Conservation (phyloP, 2,888 invertebrate species). For the Polymixis lichenea region DNA sequence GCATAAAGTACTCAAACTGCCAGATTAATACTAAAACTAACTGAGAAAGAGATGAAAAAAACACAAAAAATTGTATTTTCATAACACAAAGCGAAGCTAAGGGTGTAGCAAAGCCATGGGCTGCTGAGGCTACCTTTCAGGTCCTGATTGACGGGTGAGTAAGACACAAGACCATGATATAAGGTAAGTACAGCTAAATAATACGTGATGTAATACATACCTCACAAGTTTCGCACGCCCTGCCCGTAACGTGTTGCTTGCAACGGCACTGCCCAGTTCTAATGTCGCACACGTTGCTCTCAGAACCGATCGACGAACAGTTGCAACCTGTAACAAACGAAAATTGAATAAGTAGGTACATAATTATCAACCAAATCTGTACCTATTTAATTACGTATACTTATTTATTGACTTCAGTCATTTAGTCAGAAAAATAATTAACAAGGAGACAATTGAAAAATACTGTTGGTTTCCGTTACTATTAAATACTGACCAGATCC, state of each 20-base stretch:
- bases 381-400: background rate
- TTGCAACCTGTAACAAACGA: conserved; percentile 94
- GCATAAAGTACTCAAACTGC: too few relatives aligned
- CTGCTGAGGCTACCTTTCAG: background rate
- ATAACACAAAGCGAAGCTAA: background rate
- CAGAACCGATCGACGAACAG: conserved; percentile 94
- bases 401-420: background rate
- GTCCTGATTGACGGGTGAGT: background rate
- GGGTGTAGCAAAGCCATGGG: background rate
- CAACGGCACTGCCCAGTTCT: conserved; percentile 95
- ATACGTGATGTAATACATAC: conserved; percentile 78
- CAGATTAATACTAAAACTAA: too few relatives aligned
- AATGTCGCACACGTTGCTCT: conserved; percentile 93
- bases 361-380: background rate
- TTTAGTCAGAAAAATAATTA: background rate
- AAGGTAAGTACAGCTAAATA: background rate
- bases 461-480: background rate
- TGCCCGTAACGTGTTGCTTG: conserved; percentile 93
- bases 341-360: background rate
- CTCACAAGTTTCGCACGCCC: conserved; percentile 94
- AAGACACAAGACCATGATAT: background rate
- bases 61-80: too few relatives aligned
- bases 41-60: too few relatives aligned
- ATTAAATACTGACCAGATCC: background rate
- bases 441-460: background rate